Base-by-base conservation (phyloP, 2,888 invertebrate species). In the Tetrapedia diversipes region DNA sequence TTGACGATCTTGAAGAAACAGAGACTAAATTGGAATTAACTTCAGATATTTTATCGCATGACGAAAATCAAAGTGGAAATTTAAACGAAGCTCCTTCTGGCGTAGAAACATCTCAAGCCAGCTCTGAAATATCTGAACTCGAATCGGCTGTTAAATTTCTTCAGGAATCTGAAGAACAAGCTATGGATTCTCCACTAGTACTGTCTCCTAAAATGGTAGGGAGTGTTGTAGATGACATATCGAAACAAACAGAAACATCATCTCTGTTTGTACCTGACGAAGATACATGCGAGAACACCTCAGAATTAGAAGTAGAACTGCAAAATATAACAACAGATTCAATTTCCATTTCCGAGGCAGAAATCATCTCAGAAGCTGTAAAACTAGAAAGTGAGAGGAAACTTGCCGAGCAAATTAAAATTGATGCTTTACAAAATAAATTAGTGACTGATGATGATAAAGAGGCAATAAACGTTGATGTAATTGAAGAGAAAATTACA, bases 121-220 rank as follows among this genome's bases (percentile, higher is more conserved):
- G 81, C 32, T 82, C 88, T 29, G 91, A 90, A 51, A 89, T 89
- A 64, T 89, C 89, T 4, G 91, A 91, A 63, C 78, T 91, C 11
- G 91, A 91, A 73, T 89, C 89, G 19, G 90, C 91, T 16, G 91
- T 91, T 1, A 91, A 91, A 69, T 91, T 90, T 67, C 81, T 91
- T 27, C 91, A 90, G 72, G 90, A 91, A 61, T 90, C 91, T 69
- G 90, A 92, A 90, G 83, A 93, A 66, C 84, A 93, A 82, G 79
- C 92, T 87, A 89, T 92, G 89, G 86, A 93, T 86, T 86, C 90
- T 85, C 79, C 92, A 76, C 81, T 92, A 16, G 84, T 73, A 2
- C 65, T 89, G 16, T 87, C 89, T 16, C 86, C 89, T 8, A 89
- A 89, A 70, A 69, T 86, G 73, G 77, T 85, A 3, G 86, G 89